phyloP scores from a whole-genome alignment of 2,113 vertebrate genomes.

The Malurus cyaneus region DNA sequence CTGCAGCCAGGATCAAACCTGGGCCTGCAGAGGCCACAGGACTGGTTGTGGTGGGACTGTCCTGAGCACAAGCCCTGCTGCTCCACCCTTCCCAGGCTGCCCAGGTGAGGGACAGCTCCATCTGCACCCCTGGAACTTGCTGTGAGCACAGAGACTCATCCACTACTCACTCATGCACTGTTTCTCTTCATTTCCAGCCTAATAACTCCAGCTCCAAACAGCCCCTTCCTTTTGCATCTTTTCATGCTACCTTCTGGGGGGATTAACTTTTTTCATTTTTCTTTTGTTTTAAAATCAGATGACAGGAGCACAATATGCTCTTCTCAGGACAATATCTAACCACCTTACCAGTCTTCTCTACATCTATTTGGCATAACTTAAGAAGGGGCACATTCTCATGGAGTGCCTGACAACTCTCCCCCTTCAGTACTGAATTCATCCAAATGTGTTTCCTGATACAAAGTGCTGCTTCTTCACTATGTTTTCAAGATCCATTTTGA shows the following conservation, averaged over 20 bases:
- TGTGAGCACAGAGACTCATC: too few species aligned
- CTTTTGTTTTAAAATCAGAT: neutral
- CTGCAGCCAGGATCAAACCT: neutral
- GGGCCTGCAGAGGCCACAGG: neutral
- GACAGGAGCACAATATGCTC: neutral
- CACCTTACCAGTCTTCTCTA: neutral
- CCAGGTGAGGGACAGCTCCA: neutral
- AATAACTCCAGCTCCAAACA: neutral
- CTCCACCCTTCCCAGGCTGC: neutral
- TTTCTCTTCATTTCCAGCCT: neutral
- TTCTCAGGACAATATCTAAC: neutral
- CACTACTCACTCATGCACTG: rapidly evolving
- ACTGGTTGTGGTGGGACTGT: neutral
- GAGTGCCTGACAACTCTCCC: neutral
- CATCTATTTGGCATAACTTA: neutral
- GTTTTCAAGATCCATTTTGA: neutral
- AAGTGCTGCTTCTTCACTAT: neutral
- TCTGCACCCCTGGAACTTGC: rapidly evolving
- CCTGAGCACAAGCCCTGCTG: neutral
- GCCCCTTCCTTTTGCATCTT: neutral
- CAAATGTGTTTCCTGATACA: neutral
- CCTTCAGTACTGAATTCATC: neutral
- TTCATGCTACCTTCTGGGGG: neutral
- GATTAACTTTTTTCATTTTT: neutral
- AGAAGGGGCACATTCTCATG: neutral